Base-by-base conservation (phyloP, 2,113 vertebrate species). In the Melanerpes aurifrons region DNA sequence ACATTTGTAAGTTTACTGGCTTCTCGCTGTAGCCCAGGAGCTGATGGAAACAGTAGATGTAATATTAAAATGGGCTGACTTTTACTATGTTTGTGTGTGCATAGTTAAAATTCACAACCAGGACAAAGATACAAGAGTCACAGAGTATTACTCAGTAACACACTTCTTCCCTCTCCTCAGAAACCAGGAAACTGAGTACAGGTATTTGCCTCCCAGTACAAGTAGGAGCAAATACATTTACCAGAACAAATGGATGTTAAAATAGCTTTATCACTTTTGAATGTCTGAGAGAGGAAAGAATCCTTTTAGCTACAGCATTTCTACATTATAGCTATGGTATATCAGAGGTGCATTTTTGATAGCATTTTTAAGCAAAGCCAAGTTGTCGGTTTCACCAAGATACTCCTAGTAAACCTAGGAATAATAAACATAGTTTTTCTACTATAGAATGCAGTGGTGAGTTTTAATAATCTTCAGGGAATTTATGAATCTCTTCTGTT, bases 1-100 rank as follows among this genome's bases (percentile, higher is more conserved):
- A 99, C 99, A 99, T 99, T 91, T 99, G 99, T 47, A 99, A 97
- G 97, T 99, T 99, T 96, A 99, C 96, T 6, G 98, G 98, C 96
- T 99, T 99, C 94, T 99, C 99, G 9, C 77, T 99, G 97, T 99
- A 99, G 96, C 99, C 99, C 93, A 98, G 96, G 90, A 99, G 99
- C 99, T 99, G 98, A 93, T 79, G 91, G 77, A 85, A 53, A 94
- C 22, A 96, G 64, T 0, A 93, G 15, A 92, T 1, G 81, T 16
- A 32, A 40, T 0, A 72, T 12, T 35, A 53, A 69, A 68, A 40
- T 4, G 56, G 89, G 47, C 12, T 53, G 22, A 47, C 47, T 74
- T 81, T 10, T 45, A 8, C 31, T 67, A 85, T 31, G 13, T 7
- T 63, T 54, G 6, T 6, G 4, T 10, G 16, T 25, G 66, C 31